Conservation (phyloP, 2,888 invertebrate species). For the Eupithecia vulgata region DNA sequence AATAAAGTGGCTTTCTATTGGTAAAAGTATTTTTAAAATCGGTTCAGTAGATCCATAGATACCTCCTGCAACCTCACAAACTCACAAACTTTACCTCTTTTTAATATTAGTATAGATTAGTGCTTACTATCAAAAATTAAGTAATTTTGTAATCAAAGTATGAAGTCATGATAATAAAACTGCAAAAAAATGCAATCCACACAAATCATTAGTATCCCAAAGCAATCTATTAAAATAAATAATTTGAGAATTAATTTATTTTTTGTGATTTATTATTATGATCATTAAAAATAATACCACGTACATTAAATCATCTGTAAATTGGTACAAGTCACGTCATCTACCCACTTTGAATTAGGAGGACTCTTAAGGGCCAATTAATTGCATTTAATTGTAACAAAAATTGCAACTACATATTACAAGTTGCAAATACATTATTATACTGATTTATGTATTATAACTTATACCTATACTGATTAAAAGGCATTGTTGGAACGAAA, state of each 20-base stretch:
- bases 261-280: background rate
- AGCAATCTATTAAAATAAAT: conserved; percentile 11
- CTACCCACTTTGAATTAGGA: too few species aligned
- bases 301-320: background rate
- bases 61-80: too few species aligned
- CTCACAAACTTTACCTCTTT: too few species aligned
- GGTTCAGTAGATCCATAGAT: too few species aligned
- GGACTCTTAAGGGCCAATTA: background rate
- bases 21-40: too few species aligned
- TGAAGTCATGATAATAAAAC: background rate
- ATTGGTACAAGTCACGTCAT: background rate
- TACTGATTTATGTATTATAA: too few species aligned
- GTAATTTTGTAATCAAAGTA: background rate
- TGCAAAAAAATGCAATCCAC: conserved; percentile 16
- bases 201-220: conserved; percentile 13
- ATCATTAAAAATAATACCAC: conserved; percentile 1
- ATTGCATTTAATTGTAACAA: background rate
- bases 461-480: too few species aligned
- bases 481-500: too few species aligned
- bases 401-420: too few species aligned
- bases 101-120: too few species aligned
- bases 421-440: too few species aligned
- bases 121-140: background rate
- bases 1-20: too few species aligned
- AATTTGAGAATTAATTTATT: background rate